phyloP scores from a whole-genome alignment of 37 sponge, comb jelly and placozoan species.

The Chondrosia reniformis region DNA sequence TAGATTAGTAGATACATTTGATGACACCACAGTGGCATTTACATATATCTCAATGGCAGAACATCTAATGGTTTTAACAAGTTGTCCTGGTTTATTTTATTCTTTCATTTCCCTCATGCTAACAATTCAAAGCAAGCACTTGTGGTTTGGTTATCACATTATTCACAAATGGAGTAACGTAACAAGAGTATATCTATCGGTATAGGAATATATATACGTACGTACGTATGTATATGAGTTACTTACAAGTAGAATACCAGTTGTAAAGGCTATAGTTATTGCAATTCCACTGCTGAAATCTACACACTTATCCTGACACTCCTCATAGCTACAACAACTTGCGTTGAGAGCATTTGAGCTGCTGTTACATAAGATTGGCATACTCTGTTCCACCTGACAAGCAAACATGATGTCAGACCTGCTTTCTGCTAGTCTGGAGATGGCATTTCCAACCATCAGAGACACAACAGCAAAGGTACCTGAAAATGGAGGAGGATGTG shows the following conservation, averaged over 20 bases:
- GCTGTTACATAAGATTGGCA: background rate
- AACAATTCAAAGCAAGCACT: no score
- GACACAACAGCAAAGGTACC: slow-evolving; percentile 87
- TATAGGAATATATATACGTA: background rate
- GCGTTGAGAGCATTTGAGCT: background rate
- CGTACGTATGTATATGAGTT: background rate
- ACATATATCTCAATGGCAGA: no score
- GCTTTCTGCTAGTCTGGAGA: background rate
- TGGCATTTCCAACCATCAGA: slow-evolving; percentile 70
- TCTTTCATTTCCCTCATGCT: no score
- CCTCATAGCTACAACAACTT: slow-evolving; percentile 16
- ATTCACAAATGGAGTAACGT: background rate
- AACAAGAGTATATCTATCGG: background rate
- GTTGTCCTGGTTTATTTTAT: no score
- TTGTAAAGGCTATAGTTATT: slow-evolving; percentile 46
- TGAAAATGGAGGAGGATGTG: slow-evolving; percentile 3
- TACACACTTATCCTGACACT: background rate
- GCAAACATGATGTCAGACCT: background rate
- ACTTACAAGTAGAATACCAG: slow-evolving; percentile 44
- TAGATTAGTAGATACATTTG: no score
- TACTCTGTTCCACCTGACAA: background rate
- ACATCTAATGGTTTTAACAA: no score
- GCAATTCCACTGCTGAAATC: slow-evolving; percentile 33
- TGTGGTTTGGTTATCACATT: background rate
- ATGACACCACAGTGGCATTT: no score